These are phyloP conservation scores for Diaperis boleti DNA, from an alignment of 2,888 invertebrate species.

Conservation along the genomic window DNA sequence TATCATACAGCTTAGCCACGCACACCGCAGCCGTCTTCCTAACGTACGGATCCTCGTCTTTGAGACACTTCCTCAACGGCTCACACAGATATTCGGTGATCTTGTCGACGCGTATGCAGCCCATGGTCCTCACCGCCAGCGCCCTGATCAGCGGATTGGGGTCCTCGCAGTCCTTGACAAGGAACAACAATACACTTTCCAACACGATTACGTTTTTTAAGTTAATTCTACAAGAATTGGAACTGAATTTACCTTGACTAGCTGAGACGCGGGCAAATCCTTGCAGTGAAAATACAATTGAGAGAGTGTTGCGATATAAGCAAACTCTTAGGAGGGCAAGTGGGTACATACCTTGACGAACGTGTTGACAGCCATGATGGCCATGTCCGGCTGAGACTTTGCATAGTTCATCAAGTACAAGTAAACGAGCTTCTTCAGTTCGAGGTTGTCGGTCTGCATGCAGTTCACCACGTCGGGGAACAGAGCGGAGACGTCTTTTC, in stretches of 20 bases:
- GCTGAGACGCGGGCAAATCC: constrained; percentile 77
- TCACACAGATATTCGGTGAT: constrained; percentile 99
- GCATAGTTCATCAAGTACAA: constrained; percentile 99
- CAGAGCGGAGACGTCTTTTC: constrained; percentile 98
- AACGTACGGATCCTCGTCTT: constrained; percentile 97
- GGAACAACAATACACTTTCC: constrained; percentile 37
- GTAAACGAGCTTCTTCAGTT: constrained; percentile 98
- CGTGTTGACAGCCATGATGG: constrained; percentile 99
- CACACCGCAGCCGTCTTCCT: constrained; percentile 99
- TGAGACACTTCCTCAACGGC: constrained; percentile 93
- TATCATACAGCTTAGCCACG: constrained; percentile 98
- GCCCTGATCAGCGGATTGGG: constrained; percentile 99
- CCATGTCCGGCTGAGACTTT: constrained; percentile 99
- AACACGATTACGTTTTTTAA: constrained; percentile 9
- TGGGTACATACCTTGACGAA: constrained; percentile 92
- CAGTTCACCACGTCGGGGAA: constrained; percentile 99
- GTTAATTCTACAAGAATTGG: constrained; percentile 31
- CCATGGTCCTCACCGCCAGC: constrained; percentile 98
- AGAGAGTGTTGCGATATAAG: constrained; percentile 49
- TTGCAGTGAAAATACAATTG: constrained; percentile 63
- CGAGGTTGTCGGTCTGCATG: constrained; percentile 99
- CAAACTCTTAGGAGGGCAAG: constrained; percentile 38
- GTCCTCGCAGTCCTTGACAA: constrained; percentile 94
- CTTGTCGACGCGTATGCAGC: constrained; percentile 99
- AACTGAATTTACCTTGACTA: constrained; percentile 71